A percentile compares a stretch with the other conserved stretches of the same genome.
These are phyloP conservation scores for Tubiluchus corallicola DNA, from an alignment of 2,888 invertebrate genomes.

Conservation along the genomic window DNA sequence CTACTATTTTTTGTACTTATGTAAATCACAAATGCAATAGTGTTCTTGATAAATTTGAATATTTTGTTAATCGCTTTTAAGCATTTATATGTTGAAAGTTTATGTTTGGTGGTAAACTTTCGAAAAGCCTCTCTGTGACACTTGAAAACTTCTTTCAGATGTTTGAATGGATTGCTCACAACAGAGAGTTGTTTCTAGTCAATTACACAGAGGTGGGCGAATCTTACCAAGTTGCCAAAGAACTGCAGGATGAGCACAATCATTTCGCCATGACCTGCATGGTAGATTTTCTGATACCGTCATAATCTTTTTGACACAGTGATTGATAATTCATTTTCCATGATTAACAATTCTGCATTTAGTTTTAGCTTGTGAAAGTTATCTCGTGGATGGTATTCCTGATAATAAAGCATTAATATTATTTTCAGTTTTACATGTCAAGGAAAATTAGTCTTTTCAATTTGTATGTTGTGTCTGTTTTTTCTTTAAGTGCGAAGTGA, in stretches of 20 bases:
- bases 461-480: neutral
- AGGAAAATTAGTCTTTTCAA: slow-evolving; percentile 6
- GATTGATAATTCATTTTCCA: too few relatives aligned
- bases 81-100: too few relatives aligned
- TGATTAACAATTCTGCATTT: too few relatives aligned
- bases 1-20: too few relatives aligned
- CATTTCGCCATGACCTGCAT: slow-evolving; percentile 74
- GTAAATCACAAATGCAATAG: too few relatives aligned
- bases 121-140: too few relatives aligned
- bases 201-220: slow-evolving; percentile 92
- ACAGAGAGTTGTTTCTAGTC: slow-evolving; percentile 78
- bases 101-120: too few relatives aligned
- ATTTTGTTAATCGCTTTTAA: too few relatives aligned
- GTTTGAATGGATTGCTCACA: slow-evolving; percentile 94
- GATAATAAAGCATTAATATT: neutral
- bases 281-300: slow-evolving; percentile 35
- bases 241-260: slow-evolving; percentile 82
- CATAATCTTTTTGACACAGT: too few relatives aligned
- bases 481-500: too few relatives aligned
- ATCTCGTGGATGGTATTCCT: slow-evolving; percentile 10
- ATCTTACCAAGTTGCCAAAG: slow-evolving; percentile 70
- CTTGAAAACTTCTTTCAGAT: slow-evolving; percentile 55
- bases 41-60: too few relatives aligned
- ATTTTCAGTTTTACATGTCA: slow-evolving; percentile 6
- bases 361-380: neutral